Base-by-base conservation (phyloP, 2,888 invertebrate genomes). In the Euplagia quadripunctaria region DNA sequence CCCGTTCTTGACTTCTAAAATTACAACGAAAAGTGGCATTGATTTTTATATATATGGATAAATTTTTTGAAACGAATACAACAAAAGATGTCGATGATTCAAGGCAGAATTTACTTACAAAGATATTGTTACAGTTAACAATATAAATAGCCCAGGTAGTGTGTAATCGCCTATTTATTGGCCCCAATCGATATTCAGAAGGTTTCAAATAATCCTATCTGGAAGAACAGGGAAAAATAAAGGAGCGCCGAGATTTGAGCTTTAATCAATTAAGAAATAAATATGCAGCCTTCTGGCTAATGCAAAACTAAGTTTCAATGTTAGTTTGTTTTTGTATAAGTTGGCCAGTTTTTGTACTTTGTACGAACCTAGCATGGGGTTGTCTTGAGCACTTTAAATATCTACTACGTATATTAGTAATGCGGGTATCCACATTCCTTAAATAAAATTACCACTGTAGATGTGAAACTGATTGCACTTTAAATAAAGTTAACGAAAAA, bases 251-350 rank as follows among this genome's bases (percentile, higher is more conserved):
- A 75, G 73, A 71, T 77, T 69, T 74, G 72, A 65, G 41, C 43
- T 76, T 78, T 74, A 78, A 79, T 82, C 73, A 85, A 83, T 83
- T 83, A 83, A 72, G 70, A 74, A 77, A 81, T 77, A 85, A 81
- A 83, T 82, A 83, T 77, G 68, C 67, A 66, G 51, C 63, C 61
- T 31, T 76, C 67, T 11, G 49, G 73, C 52, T 73, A 78, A 77
- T 72, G 69, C 41, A 71, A 72, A 31, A 66, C 58, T 43, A 79
- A 75, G 51, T 82, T 74, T 55, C 17, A 11, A 52, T 55, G 42
- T 67, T 31, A 43, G 46, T 65, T 73, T 77, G 72, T 70, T 73
- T 69, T 77, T 43, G n/a, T 46, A 52, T 46, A 61, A 70, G 66
- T 52, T 74, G 69, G 43, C 14, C 17, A 51, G 61, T 49, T 77